Conservation (phyloP, 2,797 vertebrate genomes). For the Erpetoichthys calabaricus region DNA sequence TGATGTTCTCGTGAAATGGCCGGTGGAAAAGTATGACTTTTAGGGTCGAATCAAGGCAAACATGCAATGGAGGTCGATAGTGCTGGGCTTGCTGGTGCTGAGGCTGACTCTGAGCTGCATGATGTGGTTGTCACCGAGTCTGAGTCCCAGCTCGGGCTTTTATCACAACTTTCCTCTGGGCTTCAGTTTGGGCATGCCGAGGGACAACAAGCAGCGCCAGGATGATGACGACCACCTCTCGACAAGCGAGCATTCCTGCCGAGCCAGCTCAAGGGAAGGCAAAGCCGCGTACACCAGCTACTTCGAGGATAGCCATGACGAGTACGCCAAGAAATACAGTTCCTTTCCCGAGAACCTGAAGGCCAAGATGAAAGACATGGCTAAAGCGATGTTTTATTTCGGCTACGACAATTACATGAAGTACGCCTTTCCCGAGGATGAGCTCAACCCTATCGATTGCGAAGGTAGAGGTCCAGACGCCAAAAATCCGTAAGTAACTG, state of each 20-base stretch:
- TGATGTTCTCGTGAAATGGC: too few species aligned
- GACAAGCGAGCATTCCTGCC: conserved; percentile 24
- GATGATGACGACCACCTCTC: conserved; percentile 9
- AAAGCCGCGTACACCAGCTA: conserved; percentile 52
- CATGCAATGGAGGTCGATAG: conserved; percentile 89
- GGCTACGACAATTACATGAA: conserved; percentile 97
- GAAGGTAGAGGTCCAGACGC: conserved; percentile 81
- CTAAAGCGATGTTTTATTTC: conserved; percentile 85
- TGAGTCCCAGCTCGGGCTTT: conserved; percentile 70
- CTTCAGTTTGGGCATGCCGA: conserved; percentile 35
- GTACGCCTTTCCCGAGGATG: conserved; percentile 86
- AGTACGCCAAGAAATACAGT: conserved; percentile 73
- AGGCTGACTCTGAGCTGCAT: conserved; percentile 69
- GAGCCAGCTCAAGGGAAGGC: conserved; percentile 16
- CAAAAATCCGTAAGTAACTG: conserved; percentile 71
- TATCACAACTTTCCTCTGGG: conserved; percentile 52
- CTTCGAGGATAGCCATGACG: conserved; percentile 55
- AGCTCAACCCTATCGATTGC: conserved; percentile 90
- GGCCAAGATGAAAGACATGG: conserved; percentile 68
- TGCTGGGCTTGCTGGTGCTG: conserved; percentile 75
- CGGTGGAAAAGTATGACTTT: conserved; percentile 45
- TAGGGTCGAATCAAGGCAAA: conserved; percentile 45
- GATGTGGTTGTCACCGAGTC: conserved; percentile 64
- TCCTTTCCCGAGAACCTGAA: conserved; percentile 70
- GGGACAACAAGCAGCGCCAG: conserved; percentile 33